These are phyloP conservation scores for Drosophila maculinotata DNA, from an alignment of 2,888 invertebrate genomes.

Conservation along the genomic window DNA sequence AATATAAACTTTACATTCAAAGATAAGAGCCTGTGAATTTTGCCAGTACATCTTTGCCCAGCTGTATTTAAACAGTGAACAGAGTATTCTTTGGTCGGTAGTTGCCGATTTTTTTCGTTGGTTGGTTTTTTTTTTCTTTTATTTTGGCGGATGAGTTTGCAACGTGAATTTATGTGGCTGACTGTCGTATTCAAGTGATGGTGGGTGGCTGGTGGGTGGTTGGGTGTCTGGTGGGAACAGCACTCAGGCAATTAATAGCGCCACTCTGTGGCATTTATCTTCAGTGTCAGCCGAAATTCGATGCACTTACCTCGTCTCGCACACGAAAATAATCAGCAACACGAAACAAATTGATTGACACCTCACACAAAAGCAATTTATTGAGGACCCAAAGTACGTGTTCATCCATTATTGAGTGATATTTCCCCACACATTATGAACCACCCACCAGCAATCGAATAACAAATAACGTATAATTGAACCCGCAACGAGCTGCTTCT, in stretches of 20 bases:
- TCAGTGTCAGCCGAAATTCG: constrained; percentile 28
- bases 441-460: constrained; percentile 3
- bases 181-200: constrained; percentile 16
- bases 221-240: constrained; percentile 10
- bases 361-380: constrained; percentile 32
- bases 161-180: constrained; percentile 33
- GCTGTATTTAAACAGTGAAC: neutral
- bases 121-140: neutral
- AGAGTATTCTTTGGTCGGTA: constrained; percentile 7
- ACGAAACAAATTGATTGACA: constrained; percentile 35
- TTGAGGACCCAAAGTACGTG: constrained; percentile 10
- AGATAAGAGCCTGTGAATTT: too few relatives aligned
- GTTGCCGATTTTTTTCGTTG: neutral
- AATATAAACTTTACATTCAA: too few relatives aligned
- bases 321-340: constrained; percentile 3
- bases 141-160: constrained; percentile 32
- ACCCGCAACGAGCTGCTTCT: constrained; percentile 3
- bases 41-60: too few relatives aligned
- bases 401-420: constrained; percentile 44
- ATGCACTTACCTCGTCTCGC: constrained; percentile 12
- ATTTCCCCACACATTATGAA: constrained; percentile 5
- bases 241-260: constrained; percentile 34
- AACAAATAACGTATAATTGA: constrained; percentile 16
- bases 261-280: constrained; percentile 38
- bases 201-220: neutral